Evolutionary conservation across 1,140 invertebrate genomes (phyloP).

Genomic region (Drosophila sproati): DNA sequence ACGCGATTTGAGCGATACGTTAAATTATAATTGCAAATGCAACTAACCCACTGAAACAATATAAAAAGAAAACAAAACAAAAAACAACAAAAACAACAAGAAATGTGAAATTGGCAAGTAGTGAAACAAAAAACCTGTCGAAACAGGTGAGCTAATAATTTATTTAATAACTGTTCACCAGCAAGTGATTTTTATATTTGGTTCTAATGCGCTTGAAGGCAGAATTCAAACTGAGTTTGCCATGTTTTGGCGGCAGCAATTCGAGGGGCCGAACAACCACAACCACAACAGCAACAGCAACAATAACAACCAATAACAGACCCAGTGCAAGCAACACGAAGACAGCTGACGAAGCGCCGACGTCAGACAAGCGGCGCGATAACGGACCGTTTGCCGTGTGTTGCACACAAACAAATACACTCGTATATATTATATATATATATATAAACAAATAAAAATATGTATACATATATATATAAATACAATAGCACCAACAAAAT

Average conservation of each 20-base stretch:
- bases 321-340: conserved; percentile 8
- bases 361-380: conserved; percentile 21
- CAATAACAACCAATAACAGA: conserved; percentile 6
- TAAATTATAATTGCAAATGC: conserved; percentile 47
- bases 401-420: background rate
- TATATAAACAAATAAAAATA: no score
- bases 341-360: conserved; percentile 25
- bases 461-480: no score
- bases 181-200: conserved; percentile 9
- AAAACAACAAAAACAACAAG: background rate
- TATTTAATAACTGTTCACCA: conserved; percentile 13
- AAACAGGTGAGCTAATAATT: conserved; percentile 8
- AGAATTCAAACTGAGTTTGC: conserved; percentile 78
- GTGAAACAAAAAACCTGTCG: background rate
- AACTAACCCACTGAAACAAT: conserved; percentile 4
- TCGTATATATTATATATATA: no score
- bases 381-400: conserved; percentile 7
- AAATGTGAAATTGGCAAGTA: background rate
- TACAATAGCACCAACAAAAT: conserved; percentile 5
- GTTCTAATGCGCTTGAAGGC: conserved; percentile 77
- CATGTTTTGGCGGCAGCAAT: conserved; percentile 63
- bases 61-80: conserved; percentile 8
- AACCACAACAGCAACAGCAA: conserved; percentile 13
- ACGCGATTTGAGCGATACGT: conserved; percentile 11
- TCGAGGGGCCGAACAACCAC: conserved; percentile 31